Conservation (phyloP, 2,888 invertebrate species). For the Dromius quadrimaculatus region DNA sequence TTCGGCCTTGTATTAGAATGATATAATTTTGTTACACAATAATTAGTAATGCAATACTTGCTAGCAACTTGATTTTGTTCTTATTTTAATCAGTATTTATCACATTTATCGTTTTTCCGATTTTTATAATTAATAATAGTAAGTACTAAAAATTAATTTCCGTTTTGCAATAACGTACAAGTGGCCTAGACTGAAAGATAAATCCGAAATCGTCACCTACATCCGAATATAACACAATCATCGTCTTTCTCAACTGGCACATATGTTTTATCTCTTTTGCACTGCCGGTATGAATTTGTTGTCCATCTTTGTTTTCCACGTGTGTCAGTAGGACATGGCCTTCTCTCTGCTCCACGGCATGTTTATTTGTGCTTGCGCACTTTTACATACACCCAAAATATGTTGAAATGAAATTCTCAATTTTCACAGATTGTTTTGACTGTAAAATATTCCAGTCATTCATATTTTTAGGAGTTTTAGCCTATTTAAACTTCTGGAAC, state of each 20-base stretch:
- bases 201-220: slow-evolving; percentile 47
- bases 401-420: no score
- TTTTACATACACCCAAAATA: no score
- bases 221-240: slow-evolving; percentile 43
- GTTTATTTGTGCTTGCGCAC: slow-evolving; percentile 24
- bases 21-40: slow-evolving; percentile 44
- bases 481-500: no score
- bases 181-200: slow-evolving; percentile 33
- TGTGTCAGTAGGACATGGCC: slow-evolving; percentile 36
- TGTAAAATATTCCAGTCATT: no score
- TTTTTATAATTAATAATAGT: not conserved
- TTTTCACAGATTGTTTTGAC: no score
- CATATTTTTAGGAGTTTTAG: no score
- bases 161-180: slow-evolving; percentile 22
- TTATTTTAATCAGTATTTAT: slow-evolving; percentile 6
- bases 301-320: slow-evolving; percentile 25
- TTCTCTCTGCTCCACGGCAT: slow-evolving; percentile 23
- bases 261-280: slow-evolving; percentile 10
- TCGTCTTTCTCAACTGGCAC: slow-evolving; percentile 31
- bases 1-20: slow-evolving; percentile 42
- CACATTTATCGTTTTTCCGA: not conserved
- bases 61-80: not conserved
- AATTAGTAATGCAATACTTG: slow-evolving; percentile 39
- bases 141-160: slow-evolving; percentile 14
- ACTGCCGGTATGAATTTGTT: not conserved